Base-by-base conservation (phyloP, 2,888 invertebrate species). In the Tuberolachnus salignus region DNA sequence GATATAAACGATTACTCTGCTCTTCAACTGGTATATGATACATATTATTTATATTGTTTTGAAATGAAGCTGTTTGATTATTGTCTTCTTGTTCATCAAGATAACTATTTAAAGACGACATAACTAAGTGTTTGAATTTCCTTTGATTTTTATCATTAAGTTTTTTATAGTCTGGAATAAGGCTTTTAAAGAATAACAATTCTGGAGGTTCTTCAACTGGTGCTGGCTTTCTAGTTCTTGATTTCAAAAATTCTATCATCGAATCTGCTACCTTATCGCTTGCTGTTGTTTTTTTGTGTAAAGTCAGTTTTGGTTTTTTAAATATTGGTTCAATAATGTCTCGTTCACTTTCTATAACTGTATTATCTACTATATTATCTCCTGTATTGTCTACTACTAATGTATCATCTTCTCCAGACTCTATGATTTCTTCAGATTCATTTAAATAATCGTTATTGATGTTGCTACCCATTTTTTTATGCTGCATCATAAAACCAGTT, bases 151-250 rank as follows among this genome's bases (percentile, higher is more conserved):
- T 42, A 6, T 63, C 42, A 19, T 63, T 63, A 8, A 63, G 61
- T n/a, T 61, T 61, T n/a, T 61, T 42, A 61, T 61, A 61, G n/a
- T 61, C 34, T n/a, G 61, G 61, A 61, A 61, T 61, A 9, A 61
- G n/a, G 61, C 61, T 61, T n/a, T 61, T 61, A 61, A 61, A 61
- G n/a, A 61, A 61, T 61, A 61, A 61, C n/a, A 61, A 61, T 61
- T 61, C 61, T 61, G 61, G n/a, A 11, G n/a, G 42, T n/a, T 61
- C 61, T 61, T 61, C 61, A n/a, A 61, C 61, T 34, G n/a, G 34
- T 61, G n/a, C n/a, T 61, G 34, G 61, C n/a, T 61, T 61, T 10
- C n/a, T 61, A n/a, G 61, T 61, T 11, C 61, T 61, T n/a, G 61
- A 61, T n/a, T n/a, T n/a, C n/a, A n/a, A n/a, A n/a, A n/a, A n/a